Base-by-base conservation (phyloP, 2,113 vertebrate genomes). In the Vulpes vulpes region DNA sequence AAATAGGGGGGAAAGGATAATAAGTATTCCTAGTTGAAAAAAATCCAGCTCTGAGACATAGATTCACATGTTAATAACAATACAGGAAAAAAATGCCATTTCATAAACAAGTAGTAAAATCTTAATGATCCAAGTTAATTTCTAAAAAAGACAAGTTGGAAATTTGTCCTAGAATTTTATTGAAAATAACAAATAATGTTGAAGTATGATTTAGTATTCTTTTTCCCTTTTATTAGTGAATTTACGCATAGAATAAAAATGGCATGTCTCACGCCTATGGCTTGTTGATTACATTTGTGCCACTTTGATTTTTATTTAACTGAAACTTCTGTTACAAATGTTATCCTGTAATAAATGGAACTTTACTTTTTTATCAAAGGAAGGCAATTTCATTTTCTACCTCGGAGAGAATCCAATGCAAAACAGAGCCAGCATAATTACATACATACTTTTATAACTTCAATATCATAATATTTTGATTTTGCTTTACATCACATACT, bases 381-480 rank as follows among this genome's bases (percentile, higher is more conserved):
- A 94, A 96, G 65, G 55, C 10, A 1, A 97, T 97, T 96, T 95
- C 69, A 93, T 94, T 97, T 97, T 89, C 96, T 97, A 83, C 95
- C 86, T 98, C 86, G 22, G 96, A 97, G 89, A 96, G 85, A 91
- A 93, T 97, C 97, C 96, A 97, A 93, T 93, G 97, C 78, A 87
- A 96, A 97, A 83, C 14, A 86, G 86, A 93, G 78, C 82, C 91
- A 74, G 79, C 94, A 97, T 96, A 98, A 97, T 98, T 97, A 95
- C 87, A 97, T 87, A 97, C 27, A 0, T 96, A 95, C 95, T 94
- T 97, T 97, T 97, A 83, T 93, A 97, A 95, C 97, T 98, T 97
- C 96, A 95, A 35, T 92, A 97, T 97, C 96, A 97, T 93, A 98
- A 97, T 98, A 98, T 98, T 98, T 98, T 97, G 96, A 96, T 97